Base-by-base conservation (phyloP, 2,888 invertebrate species). In the Blastobasis lacticolella region DNA sequence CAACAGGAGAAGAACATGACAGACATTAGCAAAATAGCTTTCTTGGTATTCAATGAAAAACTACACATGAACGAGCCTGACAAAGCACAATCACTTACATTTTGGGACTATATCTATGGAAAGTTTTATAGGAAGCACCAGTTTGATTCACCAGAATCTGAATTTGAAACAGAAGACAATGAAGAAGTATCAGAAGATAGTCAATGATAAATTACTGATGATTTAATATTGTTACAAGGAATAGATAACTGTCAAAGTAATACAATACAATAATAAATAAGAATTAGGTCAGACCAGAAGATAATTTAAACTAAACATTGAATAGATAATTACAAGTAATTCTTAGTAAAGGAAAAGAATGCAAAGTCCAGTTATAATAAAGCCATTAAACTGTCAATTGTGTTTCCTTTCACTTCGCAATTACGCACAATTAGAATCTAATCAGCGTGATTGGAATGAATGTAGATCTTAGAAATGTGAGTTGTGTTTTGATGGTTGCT, bases 41-140 rank as follows among this genome's bases (percentile, higher is more conserved):
- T 73, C 7, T 59, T 85, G 1, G 53, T 65, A 6, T 71, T 81
- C 10, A 62, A 63, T 10, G 60, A 45, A 5, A 58, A 48, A 0
- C n/a, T 73, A n/a, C 56, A 48, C 3, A 69, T 81, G 65, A 58
- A 44, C 10, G 50, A 60, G 1, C 60, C 62, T 0, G 57, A 62
- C 0, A 53, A 57, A 5, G 73, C 69, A 46, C 69, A 71, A 10
- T 66, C 69, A 4, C 61, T 84, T 0, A 48, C 61, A 6, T 82
- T 86, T 52, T 85, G 84, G 84, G 81, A 85, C 23, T 69, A 71
- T 10, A 73, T 87, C 52, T 86, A 84, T 49, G 66, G 60, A 4
- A 73, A 64, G 45, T 86, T 78, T 58, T 80, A 81, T 47, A 78
- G 62, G 54, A 57, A 57, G 44, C 67, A 73, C 55, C 48, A 46